Evolutionary conservation across 1,140 invertebrate genomes (phyloP), one percentile per base, ranked within the genome.

Genomic region (Geopemphigus sp.): DNA sequence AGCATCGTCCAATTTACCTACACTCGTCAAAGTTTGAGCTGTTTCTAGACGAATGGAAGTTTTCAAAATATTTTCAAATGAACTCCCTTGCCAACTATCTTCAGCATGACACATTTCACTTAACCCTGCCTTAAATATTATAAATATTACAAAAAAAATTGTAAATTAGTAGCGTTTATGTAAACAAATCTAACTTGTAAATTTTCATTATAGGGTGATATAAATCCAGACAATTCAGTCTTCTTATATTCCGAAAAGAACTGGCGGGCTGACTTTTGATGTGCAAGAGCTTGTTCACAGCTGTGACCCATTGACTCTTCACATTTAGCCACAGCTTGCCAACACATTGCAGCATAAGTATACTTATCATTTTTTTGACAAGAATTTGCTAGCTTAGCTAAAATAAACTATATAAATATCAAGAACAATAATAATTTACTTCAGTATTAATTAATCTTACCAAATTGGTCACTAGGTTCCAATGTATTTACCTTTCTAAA

Each of bases 11-110:
- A 78, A 50, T 78, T 78, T 78, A 63, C 74, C 74, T 47, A 78
- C 45, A 26, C 4, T 1, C 6, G 61, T 56, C 17, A 78, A 39
- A 63, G 57, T 78, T 61, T 78, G 39, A 78, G 74, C 74, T 1
- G 74, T 78, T 78, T 78, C 74, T n/a, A 78, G 11, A 26, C 74
- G 74, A 63, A 61, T 59, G 0, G 74, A 78, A 45, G 74, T 78
- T 78, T 78, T 78, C n/a, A 78, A 63, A 78, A 78, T 63, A 78
- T 78, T 78, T 78, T 78, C 74, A 50, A 78, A 78, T n/a, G 45
- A 63, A 19, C 17, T 63, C 10, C 74, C 74, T 63, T 61, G 74
- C 54, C 56, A 78, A 78, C 74, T 78, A 63, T 78, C 57, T 29
- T 78, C 74, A 2, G 56, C 74, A 63, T 47, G 74, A 63, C 74